Base-by-base conservation (phyloP, 92 coral and sea anemone genomes). In the Pocillopora grandis region DNA sequence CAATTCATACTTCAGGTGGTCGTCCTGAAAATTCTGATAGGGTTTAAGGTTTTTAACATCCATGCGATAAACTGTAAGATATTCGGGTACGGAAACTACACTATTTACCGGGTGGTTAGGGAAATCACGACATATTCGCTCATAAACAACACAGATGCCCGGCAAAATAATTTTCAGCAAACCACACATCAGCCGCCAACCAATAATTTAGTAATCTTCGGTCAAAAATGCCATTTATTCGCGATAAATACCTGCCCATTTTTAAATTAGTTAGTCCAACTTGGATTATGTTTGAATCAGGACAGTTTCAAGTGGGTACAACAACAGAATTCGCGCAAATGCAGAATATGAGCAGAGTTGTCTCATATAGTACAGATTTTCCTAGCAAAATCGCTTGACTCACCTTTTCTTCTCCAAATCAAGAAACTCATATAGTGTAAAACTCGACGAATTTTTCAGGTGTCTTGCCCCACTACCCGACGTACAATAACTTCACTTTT, bases 361-460 rank as follows among this genome's bases (percentile, higher is more conserved):
- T 71, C 59, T 36, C 21, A 35, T 35, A 59, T 36, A 37, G 60
- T 14, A 12, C 5, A 72, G n/a, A 66, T 65, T 23, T 58, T 60
- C 9, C 17, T 8, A 71, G 63, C 62, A 5, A 23, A 81, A 58
- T 17, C 64, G 36, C 36, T 52, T 18, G 14, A 35, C 85, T 69
- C 36, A 81, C 85, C 85, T 81, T 81, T 71, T 66, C 23, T 60
- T 58, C 59, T 60, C 56, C 71, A 81, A 48, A 35, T 37, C 64
- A 58, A 60, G 75, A 19, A 71, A 71, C 49, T 81, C 77, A 61
- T 62, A 81, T 42, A 2, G 77, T 60, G 59, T 37, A 81, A 58
- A 23, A 21, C 63, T 9, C 77, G 14, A 19, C 63, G 77, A 71
- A 36, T 2, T 17, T 17, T 60, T 33, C 85, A 64, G 18, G 70